Evolutionary conservation across 1,140 invertebrate genomes (phyloP).

Genomic region (Druon quercuslanigerum): DNA sequence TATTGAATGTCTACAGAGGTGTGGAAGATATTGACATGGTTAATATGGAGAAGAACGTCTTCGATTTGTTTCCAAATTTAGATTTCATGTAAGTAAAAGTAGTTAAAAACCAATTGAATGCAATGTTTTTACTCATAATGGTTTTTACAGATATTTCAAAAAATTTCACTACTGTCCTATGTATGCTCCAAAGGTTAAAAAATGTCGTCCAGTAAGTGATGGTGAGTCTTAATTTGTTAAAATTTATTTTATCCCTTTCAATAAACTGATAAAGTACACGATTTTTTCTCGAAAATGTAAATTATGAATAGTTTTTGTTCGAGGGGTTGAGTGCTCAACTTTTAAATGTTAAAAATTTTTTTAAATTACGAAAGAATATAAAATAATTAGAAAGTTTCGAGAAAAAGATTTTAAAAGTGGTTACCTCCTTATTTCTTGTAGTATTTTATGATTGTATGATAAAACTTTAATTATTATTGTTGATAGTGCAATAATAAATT

Average conservation of each 20-base stretch:
- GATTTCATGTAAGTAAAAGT: conserved; percentile 73
- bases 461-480: too few relatives aligned
- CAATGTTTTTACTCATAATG: neutral
- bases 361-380: too few relatives aligned
- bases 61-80: conserved; percentile 75
- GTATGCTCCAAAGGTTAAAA: conserved; percentile 78
- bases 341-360: too few relatives aligned
- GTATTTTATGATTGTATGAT: too few relatives aligned
- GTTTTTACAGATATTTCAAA: conserved; percentile 79
- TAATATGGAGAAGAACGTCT: conserved; percentile 75
- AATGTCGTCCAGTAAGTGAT: conserved; percentile 82
- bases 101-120: neutral
- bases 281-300: too few relatives aligned
- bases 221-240: conserved; percentile 71
- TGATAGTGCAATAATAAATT: too few relatives aligned
- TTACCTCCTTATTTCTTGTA: too few relatives aligned
- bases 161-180: conserved; percentile 83
- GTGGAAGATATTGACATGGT: conserved; percentile 78
- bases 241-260: neutral
- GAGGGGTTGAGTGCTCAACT: too few relatives aligned
- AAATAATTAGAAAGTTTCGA: conserved; percentile 15
- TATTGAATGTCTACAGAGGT: conserved; percentile 62
- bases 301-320: too few relatives aligned
- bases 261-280: too few relatives aligned
- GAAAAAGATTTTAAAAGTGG: neutral